Evolutionary conservation across 2,113 vertebrate species (phyloP).

Genomic region (Chrysemys picta): DNA sequence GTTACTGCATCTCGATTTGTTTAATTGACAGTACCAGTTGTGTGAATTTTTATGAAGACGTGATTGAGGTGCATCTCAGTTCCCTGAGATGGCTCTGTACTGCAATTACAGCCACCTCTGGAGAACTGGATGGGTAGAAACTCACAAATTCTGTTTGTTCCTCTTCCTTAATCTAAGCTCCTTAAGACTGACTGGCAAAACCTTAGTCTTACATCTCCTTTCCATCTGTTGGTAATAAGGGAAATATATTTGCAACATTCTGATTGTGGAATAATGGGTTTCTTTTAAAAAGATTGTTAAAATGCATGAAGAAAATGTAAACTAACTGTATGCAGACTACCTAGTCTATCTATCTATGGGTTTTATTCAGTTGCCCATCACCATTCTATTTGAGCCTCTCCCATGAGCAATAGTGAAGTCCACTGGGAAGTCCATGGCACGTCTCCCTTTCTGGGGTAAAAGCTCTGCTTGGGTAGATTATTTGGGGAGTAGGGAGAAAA

Average conservation of each 20-base stretch:
- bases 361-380: background rate
- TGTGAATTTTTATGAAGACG: constrained; percentile 31
- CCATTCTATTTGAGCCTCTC: background rate
- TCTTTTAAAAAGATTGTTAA: constrained; percentile 19
- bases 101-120: constrained; percentile 6
- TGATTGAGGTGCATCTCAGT: constrained; percentile 3
- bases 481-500: background rate
- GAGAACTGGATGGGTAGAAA: constrained; percentile 5
- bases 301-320: background rate
- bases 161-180: background rate
- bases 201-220: background rate
- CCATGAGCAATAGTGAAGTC: background rate
- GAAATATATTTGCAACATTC: background rate
- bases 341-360: background rate
- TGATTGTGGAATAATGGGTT: constrained; percentile 21
- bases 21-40: constrained; percentile 31
- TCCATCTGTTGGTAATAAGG: background rate
- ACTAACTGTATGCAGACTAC: background rate
- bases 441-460: background rate
- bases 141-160: background rate
- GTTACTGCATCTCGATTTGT: constrained; percentile 47
- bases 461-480: background rate
- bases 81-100: background rate
- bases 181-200: constrained; percentile 16
- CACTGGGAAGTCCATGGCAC: background rate